Conservation (phyloP, 2,797 vertebrate genomes). For the Tenualosa ilisha region DNA sequence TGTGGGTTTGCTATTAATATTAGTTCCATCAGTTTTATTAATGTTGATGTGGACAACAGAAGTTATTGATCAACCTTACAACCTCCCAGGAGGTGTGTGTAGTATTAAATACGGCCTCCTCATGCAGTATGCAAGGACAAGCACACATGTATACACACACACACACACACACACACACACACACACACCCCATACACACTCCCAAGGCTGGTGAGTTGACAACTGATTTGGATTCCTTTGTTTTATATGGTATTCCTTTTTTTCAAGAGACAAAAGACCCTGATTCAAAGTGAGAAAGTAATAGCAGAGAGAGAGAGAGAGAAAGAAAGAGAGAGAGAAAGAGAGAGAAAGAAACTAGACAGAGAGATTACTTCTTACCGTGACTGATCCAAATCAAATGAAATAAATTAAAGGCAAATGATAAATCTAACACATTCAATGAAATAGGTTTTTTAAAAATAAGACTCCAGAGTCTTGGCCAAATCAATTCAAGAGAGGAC, state of each 20-base stretch:
- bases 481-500: constrained; percentile 27
- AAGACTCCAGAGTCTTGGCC: background rate
- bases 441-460: background rate
- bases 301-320: background rate
- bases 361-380: constrained; percentile 18
- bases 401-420: background rate
- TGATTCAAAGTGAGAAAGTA: background rate
- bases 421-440: background rate
- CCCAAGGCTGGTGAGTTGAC: constrained; percentile 55
- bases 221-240: constrained; percentile 11
- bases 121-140: constrained; percentile 19
- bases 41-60: constrained; percentile 45
- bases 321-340: background rate
- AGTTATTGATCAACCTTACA: constrained; percentile 38
- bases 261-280: constrained; percentile 51
- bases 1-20: background rate
- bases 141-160: background rate
- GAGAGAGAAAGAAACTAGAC: constrained; percentile 24
- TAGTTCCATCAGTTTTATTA: background rate
- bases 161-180: background rate
- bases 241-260: background rate
- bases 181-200: constrained; percentile 1
- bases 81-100: constrained; percentile 49
- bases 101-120: constrained; percentile 50
- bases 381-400: constrained; percentile 28